Evolutionary conservation across 2,113 vertebrate genomes (phyloP).

Genomic region (Cercocebus atys): DNA sequence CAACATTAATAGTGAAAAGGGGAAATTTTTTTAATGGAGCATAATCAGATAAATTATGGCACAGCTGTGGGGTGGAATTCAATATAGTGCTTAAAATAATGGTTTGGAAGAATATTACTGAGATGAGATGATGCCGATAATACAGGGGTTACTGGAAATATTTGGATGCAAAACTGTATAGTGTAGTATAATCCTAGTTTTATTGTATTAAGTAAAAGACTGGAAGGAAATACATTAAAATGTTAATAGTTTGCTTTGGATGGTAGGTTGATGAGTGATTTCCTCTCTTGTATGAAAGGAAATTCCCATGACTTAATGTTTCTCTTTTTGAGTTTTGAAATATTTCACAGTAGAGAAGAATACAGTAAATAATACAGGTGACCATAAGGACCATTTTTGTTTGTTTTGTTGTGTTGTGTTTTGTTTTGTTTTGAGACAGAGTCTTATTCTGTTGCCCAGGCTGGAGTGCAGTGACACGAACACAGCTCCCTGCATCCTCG

Average conservation of each 20-base stretch:
- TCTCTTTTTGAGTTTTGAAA: conserved; percentile 47
- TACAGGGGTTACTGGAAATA: neutral
- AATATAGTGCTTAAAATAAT: conserved; percentile 22
- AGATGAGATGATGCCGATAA: conserved; percentile 17
- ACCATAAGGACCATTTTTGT: neutral
- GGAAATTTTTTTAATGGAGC: neutral
- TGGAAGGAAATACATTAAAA: conserved; percentile 31
- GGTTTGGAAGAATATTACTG: conserved; percentile 12
- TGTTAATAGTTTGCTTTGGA: conserved; percentile 45
- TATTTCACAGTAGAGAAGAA: neutral
- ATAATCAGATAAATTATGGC: neutral
- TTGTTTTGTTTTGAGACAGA: too few species aligned
- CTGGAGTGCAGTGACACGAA: too few species aligned
- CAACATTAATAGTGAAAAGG: neutral
- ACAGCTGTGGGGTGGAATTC: neutral
- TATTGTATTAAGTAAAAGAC: conserved; percentile 19
- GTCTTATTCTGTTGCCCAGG: too few species aligned
- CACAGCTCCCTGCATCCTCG: too few species aligned
- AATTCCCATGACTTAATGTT: conserved; percentile 57
- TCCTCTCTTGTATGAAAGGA: conserved; percentile 60
- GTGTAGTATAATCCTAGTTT: neutral
- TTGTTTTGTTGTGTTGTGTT: too few species aligned
- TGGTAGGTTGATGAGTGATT: neutral
- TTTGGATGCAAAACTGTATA: neutral
- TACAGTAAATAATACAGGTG: neutral